phyloP scores from a whole-genome alignment of 2,113 vertebrate genomes.

The Peromyscus polionotus region DNA sequence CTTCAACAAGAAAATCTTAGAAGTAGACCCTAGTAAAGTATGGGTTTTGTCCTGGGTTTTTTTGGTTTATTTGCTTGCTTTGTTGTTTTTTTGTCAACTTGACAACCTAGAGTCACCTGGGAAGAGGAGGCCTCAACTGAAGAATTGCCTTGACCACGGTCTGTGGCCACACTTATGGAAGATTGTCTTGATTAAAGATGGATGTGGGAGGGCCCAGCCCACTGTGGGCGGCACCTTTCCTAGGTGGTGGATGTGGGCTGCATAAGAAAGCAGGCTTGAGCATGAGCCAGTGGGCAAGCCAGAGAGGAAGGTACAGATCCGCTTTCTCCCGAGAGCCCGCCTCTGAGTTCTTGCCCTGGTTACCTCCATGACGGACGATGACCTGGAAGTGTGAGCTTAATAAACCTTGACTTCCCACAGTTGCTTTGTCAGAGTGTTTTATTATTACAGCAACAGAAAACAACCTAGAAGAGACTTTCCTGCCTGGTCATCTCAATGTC shows the following conservation, averaged over 20 bases:
- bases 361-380: neutral
- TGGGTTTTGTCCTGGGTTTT: neutral
- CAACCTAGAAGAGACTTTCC: neutral
- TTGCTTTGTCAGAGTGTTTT: neutral
- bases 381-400: neutral
- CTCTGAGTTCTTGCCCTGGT: neutral
- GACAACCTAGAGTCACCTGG: neutral
- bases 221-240: neutral
- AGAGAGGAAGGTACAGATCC: neutral
- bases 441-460: neutral
- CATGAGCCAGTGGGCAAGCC: neutral
- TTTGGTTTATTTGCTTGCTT: too few species aligned
- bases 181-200: neutral
- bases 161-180: neutral
- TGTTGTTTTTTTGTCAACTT: neutral
- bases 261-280: neutral
- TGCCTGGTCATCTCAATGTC: neutral
- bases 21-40: conserved; percentile 1
- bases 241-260: neutral
- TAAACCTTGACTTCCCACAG: neutral
- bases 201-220: neutral
- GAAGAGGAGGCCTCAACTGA: neutral
- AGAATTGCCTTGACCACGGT: neutral
- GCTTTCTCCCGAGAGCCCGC: neutral
- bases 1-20: conserved; percentile 12